A percentile compares a stretch with the other conserved stretches of the same genome.
phyloP scores from a whole-genome alignment of 2,888 invertebrate genomes.

The Dasypogon diadema region DNA sequence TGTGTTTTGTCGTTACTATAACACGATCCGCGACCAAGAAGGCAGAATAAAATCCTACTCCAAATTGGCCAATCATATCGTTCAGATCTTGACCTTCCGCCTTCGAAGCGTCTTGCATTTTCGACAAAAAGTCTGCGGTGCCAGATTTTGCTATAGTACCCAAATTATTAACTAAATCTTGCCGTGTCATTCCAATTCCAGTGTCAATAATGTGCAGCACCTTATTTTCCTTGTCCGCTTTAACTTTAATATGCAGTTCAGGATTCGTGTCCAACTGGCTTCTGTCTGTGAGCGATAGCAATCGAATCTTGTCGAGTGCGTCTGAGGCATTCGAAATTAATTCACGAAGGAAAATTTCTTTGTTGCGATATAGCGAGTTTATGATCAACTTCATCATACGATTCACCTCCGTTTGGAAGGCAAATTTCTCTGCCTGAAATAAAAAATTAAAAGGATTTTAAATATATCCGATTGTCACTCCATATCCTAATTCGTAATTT shows the following conservation, averaged over 20 bases:
- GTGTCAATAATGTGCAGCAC: conserved; percentile 95
- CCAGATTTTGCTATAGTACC: conserved; percentile 99
- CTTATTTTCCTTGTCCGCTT: conserved; percentile 91
- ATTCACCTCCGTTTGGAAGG: conserved; percentile 98
- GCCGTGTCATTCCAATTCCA: conserved; percentile 97
- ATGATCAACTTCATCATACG: conserved; percentile 99
- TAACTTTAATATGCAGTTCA: conserved; percentile 91
- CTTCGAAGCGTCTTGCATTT: conserved; percentile 79
- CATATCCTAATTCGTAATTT: too few relatives aligned
- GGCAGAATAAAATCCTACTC: conserved; percentile 99
- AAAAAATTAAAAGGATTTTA: too few relatives aligned
- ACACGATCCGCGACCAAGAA: conserved; percentile 97
- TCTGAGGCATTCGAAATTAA: conserved; percentile 99
- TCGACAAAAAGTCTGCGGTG: conserved; percentile 94
- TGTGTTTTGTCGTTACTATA: conserved; percentile 94
- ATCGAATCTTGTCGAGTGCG: conserved; percentile 97
- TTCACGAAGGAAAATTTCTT: conserved; percentile 98
- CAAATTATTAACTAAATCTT: conserved; percentile 93
- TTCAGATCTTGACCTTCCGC: conserved; percentile 81
- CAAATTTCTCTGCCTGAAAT: conserved; percentile 80
- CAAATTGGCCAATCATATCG: conserved; percentile 99
- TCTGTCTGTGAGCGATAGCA: conserved; percentile 90
- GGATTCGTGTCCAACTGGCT: conserved; percentile 81
- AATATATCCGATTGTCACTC: too few relatives aligned
- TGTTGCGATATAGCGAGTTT: conserved; percentile 98